These are phyloP conservation scores for Papilio machaon DNA, from an alignment of 1,140 invertebrate genomes.

Conservation along the genomic window DNA sequence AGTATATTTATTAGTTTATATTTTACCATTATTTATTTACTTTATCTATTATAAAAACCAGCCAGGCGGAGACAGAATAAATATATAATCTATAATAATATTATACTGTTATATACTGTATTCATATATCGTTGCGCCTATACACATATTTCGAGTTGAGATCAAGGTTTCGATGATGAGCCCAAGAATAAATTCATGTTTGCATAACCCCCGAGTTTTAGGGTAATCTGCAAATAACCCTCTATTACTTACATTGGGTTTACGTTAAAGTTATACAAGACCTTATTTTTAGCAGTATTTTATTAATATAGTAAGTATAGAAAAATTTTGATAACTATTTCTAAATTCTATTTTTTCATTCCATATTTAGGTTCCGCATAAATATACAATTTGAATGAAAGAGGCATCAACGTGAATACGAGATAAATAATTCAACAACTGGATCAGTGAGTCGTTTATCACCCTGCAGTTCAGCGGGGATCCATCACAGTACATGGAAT, in stretches of 20 bases:
- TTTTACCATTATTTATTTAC: too few species aligned
- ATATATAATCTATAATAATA: too few species aligned
- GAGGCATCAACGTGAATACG: slow-evolving; percentile 19
- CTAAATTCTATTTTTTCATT: background rate
- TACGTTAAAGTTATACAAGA: background rate
- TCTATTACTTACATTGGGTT: background rate
- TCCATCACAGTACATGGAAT: slow-evolving; percentile 11
- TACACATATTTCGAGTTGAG: background rate
- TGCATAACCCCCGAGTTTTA: slow-evolving; percentile 1
- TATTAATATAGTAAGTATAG: too few species aligned
- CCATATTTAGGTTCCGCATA: background rate
- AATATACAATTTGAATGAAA: slow-evolving; percentile 14
- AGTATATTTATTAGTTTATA: background rate
- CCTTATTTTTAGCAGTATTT: background rate
- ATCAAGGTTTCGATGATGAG: background rate
- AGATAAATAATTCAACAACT: slow-evolving; percentile 22
- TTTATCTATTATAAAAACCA: too few species aligned
- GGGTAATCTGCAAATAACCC: background rate
- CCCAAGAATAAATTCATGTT: slow-evolving; percentile 1
- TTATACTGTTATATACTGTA: too few species aligned
- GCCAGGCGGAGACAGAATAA: too few species aligned
- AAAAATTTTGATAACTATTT: background rate
- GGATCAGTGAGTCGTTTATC: slow-evolving; percentile 19
- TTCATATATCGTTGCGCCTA: background rate
- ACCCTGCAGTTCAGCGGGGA: slow-evolving; percentile 1